Conservation (phyloP, 2,888 invertebrate species). For the Leptogaster cylindrica region DNA sequence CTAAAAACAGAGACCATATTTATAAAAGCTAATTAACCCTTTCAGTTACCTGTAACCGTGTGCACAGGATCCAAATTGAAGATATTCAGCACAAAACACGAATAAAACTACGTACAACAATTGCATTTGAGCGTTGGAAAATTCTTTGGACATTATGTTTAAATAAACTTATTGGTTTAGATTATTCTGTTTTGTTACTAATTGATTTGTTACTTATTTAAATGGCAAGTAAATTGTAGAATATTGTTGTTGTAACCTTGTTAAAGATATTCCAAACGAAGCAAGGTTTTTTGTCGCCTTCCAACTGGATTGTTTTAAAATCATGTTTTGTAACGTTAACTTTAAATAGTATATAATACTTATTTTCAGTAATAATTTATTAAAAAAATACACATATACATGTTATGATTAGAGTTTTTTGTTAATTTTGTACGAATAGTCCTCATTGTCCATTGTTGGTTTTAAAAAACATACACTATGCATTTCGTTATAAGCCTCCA, state of each 20-base stretch:
- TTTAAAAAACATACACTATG: too few species aligned
- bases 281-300: neutral
- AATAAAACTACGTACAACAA: slow-evolving; percentile 22
- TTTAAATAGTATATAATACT: neutral
- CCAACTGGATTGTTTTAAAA: neutral
- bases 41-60: slow-evolving; percentile 36
- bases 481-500: too few species aligned
- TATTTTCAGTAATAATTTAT: neutral
- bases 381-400: neutral
- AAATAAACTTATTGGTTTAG: too few species aligned
- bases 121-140: slow-evolving; percentile 30
- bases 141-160: slow-evolving; percentile 23
- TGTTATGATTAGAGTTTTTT: neutral
- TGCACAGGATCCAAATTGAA: slow-evolving; percentile 31
- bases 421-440: too few species aligned
- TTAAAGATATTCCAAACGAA: neutral
- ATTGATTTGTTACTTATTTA: neutral
- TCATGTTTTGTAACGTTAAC: neutral
- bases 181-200: too few species aligned
- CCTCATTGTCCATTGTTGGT: too few species aligned
- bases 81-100: slow-evolving; percentile 31
- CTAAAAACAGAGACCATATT: neutral
- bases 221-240: neutral
- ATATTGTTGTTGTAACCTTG: neutral
- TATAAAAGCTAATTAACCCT: neutral